phyloP scores from a whole-genome alignment of 2,888 invertebrate genomes.

The Scaptodrosophila latifasciaeformis region DNA sequence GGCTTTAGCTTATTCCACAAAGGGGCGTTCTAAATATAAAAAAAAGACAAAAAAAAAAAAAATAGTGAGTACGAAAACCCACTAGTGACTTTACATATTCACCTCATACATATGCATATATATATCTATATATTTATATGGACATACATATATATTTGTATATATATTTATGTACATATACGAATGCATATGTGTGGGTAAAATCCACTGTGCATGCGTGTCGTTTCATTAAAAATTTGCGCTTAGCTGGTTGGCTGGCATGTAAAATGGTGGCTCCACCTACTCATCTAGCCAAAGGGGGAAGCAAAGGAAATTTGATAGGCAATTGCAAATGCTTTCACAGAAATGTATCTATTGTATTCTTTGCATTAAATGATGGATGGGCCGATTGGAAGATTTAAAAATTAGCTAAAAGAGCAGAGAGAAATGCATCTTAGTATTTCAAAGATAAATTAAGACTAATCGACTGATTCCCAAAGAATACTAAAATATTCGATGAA shows the following conservation, averaged over 20 bases:
- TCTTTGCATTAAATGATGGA: too few relatives aligned
- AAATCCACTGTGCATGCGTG: slow-evolving; percentile 44
- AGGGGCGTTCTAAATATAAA: slow-evolving; percentile 40
- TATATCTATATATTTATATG: slow-evolving; percentile 1
- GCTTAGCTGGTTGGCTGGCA: slow-evolving; percentile 44
- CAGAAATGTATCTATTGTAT: too few relatives aligned
- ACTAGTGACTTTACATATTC: slow-evolving; percentile 15
- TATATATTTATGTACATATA: neutral
- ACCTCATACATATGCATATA: slow-evolving; percentile 8
- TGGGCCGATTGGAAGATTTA: too few relatives aligned
- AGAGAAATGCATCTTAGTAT: too few relatives aligned
- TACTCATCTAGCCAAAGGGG: slow-evolving; percentile 14
- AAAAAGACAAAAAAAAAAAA: slow-evolving; percentile 17
- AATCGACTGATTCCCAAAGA: too few relatives aligned
- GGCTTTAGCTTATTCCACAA: too few relatives aligned
- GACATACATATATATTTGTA: neutral
- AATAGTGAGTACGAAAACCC: neutral
- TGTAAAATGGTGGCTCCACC: slow-evolving; percentile 38
- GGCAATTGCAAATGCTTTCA: too few relatives aligned
- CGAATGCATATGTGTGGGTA: slow-evolving; percentile 1
- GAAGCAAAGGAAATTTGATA: too few relatives aligned
- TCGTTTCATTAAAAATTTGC: slow-evolving; percentile 45
- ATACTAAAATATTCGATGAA: too few relatives aligned
- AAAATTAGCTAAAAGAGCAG: too few relatives aligned
- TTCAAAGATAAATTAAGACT: too few relatives aligned